Evolutionary conservation across 2,113 vertebrate genomes (phyloP).

Genomic region (Lophochroa leadbeateri): DNA sequence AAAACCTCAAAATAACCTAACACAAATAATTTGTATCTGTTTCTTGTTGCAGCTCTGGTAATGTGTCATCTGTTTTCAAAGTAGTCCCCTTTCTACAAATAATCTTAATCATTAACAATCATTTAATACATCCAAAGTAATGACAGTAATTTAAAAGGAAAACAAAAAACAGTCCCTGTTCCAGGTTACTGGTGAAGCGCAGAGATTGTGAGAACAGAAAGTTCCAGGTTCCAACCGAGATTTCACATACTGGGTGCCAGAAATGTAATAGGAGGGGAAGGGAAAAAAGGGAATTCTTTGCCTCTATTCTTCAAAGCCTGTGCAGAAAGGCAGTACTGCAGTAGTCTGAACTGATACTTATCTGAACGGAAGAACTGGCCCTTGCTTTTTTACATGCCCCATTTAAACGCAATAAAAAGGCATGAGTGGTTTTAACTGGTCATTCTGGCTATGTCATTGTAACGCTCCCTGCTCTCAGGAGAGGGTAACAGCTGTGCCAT

Average conservation of each 20-base stretch:
- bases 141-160: background rate
- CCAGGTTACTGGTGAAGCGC: constrained; percentile 46
- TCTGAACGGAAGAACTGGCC: background rate
- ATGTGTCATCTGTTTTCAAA: background rate
- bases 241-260: constrained; percentile 41
- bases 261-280: background rate
- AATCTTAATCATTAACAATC: constrained; percentile 53
- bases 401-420: constrained; percentile 20
- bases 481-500: constrained; percentile 57
- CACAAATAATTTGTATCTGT: constrained; percentile 29
- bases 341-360: constrained; percentile 2
- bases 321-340: background rate
- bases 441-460: constrained; percentile 2
- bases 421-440: constrained; percentile 40
- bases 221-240: constrained; percentile 23
- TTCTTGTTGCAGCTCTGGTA: constrained; percentile 42
- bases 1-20: constrained; percentile 39
- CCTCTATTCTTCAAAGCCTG: constrained; percentile 21
- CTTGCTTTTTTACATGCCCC: constrained; percentile 10
- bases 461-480: constrained; percentile 34
- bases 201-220: constrained; percentile 51
- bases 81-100: background rate
- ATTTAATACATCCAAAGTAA: constrained; percentile 67
- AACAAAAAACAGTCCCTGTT: constrained; percentile 15
- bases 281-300: constrained; percentile 4